These are phyloP conservation scores for Nyctereutes procyonoides DNA, from an alignment of 2,113 vertebrate genomes.

Conservation along the genomic window DNA sequence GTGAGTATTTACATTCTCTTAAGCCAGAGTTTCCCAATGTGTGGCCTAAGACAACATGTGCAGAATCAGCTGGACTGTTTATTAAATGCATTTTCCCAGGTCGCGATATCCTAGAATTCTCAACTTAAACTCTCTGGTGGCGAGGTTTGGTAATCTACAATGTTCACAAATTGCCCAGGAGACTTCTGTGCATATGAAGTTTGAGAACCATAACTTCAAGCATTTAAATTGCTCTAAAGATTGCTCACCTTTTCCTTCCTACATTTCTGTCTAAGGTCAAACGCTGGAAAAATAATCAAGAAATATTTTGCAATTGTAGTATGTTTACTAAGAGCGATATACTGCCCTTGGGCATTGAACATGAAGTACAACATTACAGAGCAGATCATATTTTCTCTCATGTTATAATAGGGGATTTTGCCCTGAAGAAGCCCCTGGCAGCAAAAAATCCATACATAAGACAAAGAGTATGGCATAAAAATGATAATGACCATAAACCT, in stretches of 20 bases:
- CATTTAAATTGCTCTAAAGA: neutral
- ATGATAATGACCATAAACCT: neutral
- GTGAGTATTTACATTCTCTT: conserved; percentile 87
- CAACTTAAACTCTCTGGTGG: neutral
- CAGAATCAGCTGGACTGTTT: neutral
- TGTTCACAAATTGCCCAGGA: neutral
- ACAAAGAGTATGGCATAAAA: neutral
- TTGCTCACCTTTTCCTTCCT: neutral
- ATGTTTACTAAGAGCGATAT: neutral
- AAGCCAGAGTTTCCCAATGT: neutral
- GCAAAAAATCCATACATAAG: neutral
- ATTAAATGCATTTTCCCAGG: neutral
- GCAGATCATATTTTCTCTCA: neutral
- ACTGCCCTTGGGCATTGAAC: neutral
- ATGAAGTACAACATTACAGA: neutral
- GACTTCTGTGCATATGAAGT: neutral
- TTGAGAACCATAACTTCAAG: neutral
- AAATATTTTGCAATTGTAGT: neutral
- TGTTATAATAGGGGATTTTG: neutral
- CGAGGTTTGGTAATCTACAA: neutral
- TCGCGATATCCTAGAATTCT: neutral
- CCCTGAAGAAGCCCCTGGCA: neutral
- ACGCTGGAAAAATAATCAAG: neutral
- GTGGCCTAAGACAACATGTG: neutral
- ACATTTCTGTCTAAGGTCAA: neutral